Evolutionary conservation across 2,113 vertebrate genomes (phyloP).

Genomic region (Limanda limanda): DNA sequence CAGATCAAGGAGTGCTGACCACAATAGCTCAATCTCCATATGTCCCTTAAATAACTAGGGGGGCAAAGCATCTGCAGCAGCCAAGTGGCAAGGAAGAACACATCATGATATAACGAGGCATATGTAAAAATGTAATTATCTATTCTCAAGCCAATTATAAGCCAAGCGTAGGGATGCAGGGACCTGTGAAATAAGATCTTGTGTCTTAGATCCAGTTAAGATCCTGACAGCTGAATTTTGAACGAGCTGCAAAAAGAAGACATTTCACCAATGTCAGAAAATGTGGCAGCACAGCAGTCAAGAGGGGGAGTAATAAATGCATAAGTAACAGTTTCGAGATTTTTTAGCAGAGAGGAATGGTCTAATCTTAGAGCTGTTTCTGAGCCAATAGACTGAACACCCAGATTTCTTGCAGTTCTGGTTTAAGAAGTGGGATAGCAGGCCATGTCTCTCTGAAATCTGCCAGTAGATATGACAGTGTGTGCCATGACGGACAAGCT

Average conservation of each 20-base stretch:
- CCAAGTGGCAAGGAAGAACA: background rate
- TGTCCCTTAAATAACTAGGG: background rate
- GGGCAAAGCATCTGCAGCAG: constrained; percentile 11
- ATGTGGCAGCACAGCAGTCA: constrained; percentile 13
- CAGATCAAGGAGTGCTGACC: constrained; percentile 2
- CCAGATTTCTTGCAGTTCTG: constrained; percentile 2
- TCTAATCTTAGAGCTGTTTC: constrained; percentile 26
- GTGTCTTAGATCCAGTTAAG: constrained; percentile 9
- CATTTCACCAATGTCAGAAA: constrained; percentile 7
- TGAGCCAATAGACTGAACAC: constrained; percentile 8
- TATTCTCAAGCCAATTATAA: background rate
- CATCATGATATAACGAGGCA: background rate
- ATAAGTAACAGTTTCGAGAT: constrained; percentile 29
- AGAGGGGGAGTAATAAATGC: constrained; percentile 19
- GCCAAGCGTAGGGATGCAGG: background rate
- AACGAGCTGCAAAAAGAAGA: constrained; percentile 9
- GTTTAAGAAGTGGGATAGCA: background rate
- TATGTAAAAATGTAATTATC: background rate
- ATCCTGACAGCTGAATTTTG: constrained; percentile 28
- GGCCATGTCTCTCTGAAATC: constrained; percentile 21
- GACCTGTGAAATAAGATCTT: constrained; percentile 10
- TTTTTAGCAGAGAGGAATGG: constrained; percentile 16
- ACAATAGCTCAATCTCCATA: background rate
- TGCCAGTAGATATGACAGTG: constrained; percentile 12
- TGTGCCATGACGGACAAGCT: constrained; percentile 9